Base-by-base conservation (phyloP, 2,113 vertebrate species). In the Notothenia rossii region DNA sequence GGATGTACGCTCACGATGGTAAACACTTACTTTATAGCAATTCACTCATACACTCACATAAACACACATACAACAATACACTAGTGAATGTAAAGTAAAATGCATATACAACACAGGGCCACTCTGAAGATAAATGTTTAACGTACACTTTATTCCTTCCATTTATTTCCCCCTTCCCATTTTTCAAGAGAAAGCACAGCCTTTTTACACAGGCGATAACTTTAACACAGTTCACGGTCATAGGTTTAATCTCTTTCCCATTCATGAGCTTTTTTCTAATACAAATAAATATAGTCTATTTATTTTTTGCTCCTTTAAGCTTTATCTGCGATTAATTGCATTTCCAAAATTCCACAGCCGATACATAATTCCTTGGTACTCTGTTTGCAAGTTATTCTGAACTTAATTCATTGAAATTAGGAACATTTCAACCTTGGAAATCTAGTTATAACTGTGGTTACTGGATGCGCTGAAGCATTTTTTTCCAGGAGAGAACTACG, bases 1-100 rank as follows among this genome's bases (percentile, higher is more conserved):
- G 84, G 63, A 86, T 91, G 88, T 40, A 59, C 43, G 50, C 89
- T 86, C 91, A 91, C 84, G 86, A 14, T 48, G 78, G 65, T 64
- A 79, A 84, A 85, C 89, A 89, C 87, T 88, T 79, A 72, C 59
- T 70, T 77, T 64, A 81, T 75, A 65, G 72, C 72, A 10, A 5
- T 51, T 53, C 11, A 1, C 29, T 53, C n/a, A 22, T 13, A 48
- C 56, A 69, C 15, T 12, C 55, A 59, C 22, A 29, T 7, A 55
- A 20, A 11, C 29, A 33, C 43, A 46, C 33, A 36, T 4, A 6
- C 11, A 59, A 68, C 5, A 62, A 69, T n/a, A 20, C 12, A 55
- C 2, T 17, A 29, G 49, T 33, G 40, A 20, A 63, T 48, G 50
- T 25, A 12, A 66, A 74, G 54, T 46, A 51, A 65, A 3, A 56